These are phyloP conservation scores for Intellagama lesueurii DNA, from an alignment of 2,797 vertebrate genomes.

Conservation along the genomic window DNA sequence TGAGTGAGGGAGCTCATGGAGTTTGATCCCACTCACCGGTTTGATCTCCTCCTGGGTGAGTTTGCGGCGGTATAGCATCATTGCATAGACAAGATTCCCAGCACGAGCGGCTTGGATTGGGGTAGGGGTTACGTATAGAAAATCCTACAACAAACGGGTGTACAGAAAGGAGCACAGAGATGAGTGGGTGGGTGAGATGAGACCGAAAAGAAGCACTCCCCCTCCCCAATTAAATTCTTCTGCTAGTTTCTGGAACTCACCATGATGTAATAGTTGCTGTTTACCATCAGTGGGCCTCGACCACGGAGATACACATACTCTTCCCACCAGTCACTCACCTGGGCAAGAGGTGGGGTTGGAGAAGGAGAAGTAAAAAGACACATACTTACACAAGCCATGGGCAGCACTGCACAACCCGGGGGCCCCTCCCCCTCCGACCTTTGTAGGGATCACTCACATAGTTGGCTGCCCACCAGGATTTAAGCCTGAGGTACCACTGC, in stretches of 20 bases:
- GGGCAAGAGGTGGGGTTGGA: slow-evolving; percentile 14
- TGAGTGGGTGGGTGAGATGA: slow-evolving; percentile 36
- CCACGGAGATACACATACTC: slow-evolving; percentile 89
- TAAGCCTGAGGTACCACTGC: slow-evolving; percentile 91
- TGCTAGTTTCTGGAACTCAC: slow-evolving; percentile 69
- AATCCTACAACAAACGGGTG: slow-evolving; percentile 79
- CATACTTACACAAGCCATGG: no score
- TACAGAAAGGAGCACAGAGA: neutral
- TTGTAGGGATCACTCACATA: slow-evolving; percentile 82
- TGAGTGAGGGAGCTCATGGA: no score
- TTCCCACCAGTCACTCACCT: slow-evolving; percentile 96
- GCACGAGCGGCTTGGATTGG: slow-evolving; percentile 88
- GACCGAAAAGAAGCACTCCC: slow-evolving; percentile 13
- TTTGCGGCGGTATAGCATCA: slow-evolving; percentile 88
- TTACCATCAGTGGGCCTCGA: slow-evolving; percentile 88
- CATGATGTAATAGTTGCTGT: slow-evolving; percentile 94
- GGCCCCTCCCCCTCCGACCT: no score
- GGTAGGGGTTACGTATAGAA: slow-evolving; percentile 89
- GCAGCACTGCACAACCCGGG: no score
- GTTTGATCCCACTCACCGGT: slow-evolving; percentile 80
- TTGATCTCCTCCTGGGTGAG: slow-evolving; percentile 89
- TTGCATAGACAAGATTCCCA: slow-evolving; percentile 87
- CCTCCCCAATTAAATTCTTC: neutral
- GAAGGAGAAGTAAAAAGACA: neutral
- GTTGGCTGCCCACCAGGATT: slow-evolving; percentile 90